Conservation (phyloP, 2,888 invertebrate genomes). For the Emmelina monodactyla region DNA sequence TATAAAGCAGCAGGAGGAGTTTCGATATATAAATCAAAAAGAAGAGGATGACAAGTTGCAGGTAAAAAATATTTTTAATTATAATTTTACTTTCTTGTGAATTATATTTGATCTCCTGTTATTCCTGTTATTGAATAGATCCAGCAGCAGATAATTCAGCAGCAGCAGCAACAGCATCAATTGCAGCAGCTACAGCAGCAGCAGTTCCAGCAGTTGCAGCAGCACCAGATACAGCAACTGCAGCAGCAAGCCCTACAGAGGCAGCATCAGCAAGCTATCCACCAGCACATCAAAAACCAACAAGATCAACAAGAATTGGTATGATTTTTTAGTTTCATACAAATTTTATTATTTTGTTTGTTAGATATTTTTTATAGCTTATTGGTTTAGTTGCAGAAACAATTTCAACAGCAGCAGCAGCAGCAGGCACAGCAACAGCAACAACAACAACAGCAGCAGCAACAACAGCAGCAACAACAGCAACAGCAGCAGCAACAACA, state of each 20-base stretch:
- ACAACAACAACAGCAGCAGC: conserved; percentile 35
- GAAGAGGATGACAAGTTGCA: conserved; percentile 58
- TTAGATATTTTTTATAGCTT: background rate
- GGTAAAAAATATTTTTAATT: conserved; percentile 21
- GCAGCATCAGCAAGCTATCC: conserved; percentile 63
- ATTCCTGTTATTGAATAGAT: conserved; percentile 23
- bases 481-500: conserved; percentile 35
- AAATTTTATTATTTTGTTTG: background rate
- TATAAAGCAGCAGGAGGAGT: conserved; percentile 40
- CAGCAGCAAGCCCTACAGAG: conserved; percentile 45
- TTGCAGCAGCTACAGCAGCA: conserved; percentile 36
- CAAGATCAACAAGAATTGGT: conserved; percentile 61
- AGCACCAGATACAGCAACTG: conserved; percentile 35
- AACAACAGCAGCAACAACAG: conserved; percentile 38
- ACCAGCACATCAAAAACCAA: conserved; percentile 66
- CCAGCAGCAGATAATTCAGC: conserved; percentile 47
- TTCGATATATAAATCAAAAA: conserved; percentile 47
- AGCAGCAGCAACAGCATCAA: conserved; percentile 29
- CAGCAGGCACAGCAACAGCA: conserved; percentile 46
- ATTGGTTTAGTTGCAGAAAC: conserved; percentile 37
- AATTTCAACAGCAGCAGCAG: conserved; percentile 39
- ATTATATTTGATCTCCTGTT: background rate
- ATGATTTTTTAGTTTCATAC: conserved; percentile 21
- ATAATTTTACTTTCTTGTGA: background rate
- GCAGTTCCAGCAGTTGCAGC: conserved; percentile 34